Evolutionary conservation across 1,140 invertebrate genomes (phyloP).

Genomic region (Drosophila nikananu): DNA sequence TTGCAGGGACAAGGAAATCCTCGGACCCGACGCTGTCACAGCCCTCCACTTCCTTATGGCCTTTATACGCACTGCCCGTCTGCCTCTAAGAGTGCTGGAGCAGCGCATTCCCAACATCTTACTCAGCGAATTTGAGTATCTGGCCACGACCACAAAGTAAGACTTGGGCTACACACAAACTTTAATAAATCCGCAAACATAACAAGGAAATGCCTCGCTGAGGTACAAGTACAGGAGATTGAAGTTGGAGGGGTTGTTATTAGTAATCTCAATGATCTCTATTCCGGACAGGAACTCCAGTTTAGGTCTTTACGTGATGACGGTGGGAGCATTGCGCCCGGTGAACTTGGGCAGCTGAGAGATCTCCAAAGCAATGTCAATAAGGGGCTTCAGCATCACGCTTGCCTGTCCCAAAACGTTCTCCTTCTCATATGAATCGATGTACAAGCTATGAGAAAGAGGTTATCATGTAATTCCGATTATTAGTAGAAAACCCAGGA

Average conservation of each 20-base stretch:
- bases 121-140: conserved; percentile 73
- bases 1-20: conserved; percentile 67
- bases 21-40: conserved; percentile 62
- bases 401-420: conserved; percentile 92
- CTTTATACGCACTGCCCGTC: conserved; percentile 56
- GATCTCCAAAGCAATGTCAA: conserved; percentile 95
- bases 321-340: conserved; percentile 95
- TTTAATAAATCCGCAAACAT: conserved; percentile 63
- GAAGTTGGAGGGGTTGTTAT: conserved; percentile 19
- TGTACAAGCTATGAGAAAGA: conserved; percentile 90
- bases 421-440: conserved; percentile 94
- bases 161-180: conserved; percentile 48
- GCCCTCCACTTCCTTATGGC: conserved; percentile 64
- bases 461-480: background rate
- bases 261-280: conserved; percentile 18
- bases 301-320: conserved; percentile 94
- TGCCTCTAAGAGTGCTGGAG: conserved; percentile 67
- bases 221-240: conserved; percentile 41
- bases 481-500: background rate
- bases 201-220: conserved; percentile 58
- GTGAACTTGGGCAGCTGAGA: conserved; percentile 94
- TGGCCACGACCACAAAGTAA: conserved; percentile 65
- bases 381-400: conserved; percentile 94
- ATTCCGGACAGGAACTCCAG: background rate
- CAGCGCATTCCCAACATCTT: conserved; percentile 77